Conservation (phyloP, 2,797 vertebrate species). For the Bradypus variegatus region DNA sequence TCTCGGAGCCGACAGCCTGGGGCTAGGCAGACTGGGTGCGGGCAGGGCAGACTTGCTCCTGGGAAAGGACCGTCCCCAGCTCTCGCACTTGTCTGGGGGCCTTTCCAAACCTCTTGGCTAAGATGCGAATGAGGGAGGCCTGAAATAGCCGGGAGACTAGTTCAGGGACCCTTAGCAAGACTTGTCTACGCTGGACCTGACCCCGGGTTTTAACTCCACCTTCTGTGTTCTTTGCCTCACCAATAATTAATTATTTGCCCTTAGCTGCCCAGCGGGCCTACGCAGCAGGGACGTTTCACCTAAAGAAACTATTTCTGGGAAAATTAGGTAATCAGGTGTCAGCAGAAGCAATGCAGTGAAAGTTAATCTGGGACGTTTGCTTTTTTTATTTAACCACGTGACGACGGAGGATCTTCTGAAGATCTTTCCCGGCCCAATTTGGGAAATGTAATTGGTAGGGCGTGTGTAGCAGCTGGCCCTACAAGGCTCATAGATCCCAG, state of each 20-base stretch:
- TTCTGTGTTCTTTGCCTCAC: not conserved
- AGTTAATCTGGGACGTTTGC: constrained; percentile 59
- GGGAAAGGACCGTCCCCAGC: not conserved
- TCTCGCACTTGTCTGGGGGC: not conserved
- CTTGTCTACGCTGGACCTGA: not conserved
- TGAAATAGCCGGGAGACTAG: not conserved
- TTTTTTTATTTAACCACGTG: constrained; percentile 56
- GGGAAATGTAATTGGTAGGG: constrained; percentile 67
- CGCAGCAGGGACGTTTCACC: not conserved
- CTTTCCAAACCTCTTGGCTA: not conserved
- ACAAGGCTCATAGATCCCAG: constrained; percentile 41
- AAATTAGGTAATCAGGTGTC: constrained; percentile 15
- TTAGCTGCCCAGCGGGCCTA: constrained; percentile 3
- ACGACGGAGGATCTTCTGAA: constrained; percentile 23
- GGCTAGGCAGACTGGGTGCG: not conserved
- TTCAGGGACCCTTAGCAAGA: not conserved
- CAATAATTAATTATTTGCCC: constrained; percentile 27
- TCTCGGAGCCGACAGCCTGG: not conserved
- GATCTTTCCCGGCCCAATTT: constrained; percentile 51
- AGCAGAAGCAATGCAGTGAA: constrained; percentile 35
- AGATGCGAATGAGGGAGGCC: not conserved
- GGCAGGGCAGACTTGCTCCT: not conserved
- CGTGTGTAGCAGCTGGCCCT: constrained; percentile 43
- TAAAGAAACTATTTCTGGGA: constrained; percentile 24
- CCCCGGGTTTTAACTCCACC: not conserved